Conservation (phyloP, 2,888 invertebrate species). For the Drosophila rubida region DNA sequence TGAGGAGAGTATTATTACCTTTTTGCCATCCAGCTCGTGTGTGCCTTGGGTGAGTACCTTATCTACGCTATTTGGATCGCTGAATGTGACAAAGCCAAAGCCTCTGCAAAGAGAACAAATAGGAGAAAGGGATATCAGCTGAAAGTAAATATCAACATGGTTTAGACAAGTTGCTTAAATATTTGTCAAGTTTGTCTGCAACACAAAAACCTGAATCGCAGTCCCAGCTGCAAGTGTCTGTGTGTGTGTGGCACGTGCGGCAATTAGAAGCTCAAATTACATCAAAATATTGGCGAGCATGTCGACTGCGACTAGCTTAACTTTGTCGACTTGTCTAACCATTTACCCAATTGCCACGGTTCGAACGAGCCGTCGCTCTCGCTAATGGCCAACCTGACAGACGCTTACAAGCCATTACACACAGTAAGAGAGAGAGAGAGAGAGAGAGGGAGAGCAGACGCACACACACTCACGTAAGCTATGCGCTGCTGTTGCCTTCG, state of each 20-base stretch:
- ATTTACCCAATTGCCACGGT: conserved; percentile 41
- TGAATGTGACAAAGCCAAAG: conserved; percentile 99
- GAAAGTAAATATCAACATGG: conserved; percentile 57
- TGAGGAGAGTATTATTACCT: conserved; percentile 91
- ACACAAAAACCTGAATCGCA: conserved; percentile 33
- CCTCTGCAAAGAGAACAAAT: conserved; percentile 88
- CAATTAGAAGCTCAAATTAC: conserved; percentile 80
- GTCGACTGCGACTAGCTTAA: conserved; percentile 41
- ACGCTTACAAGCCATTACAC: conserved; percentile 77
- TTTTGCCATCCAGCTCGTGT: conserved; percentile 99
- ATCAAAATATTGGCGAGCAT: conserved; percentile 74
- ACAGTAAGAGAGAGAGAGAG: neutral
- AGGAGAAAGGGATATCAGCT: conserved; percentile 26
- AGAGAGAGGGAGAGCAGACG: neutral
- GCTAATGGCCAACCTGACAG: conserved; percentile 72
- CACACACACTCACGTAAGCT: conserved; percentile 29
- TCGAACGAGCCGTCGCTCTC: conserved; percentile 28
- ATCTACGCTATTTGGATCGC: conserved; percentile 99
- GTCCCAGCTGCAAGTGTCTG: conserved; percentile 7
- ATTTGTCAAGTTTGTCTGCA: conserved; percentile 48
- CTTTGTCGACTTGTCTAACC: conserved; percentile 43
- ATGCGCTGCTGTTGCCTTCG: conserved; percentile 21
- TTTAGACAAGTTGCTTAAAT: conserved; percentile 64
- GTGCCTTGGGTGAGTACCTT: conserved; percentile 99
- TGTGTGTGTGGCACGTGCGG: conserved; percentile 65